These are phyloP conservation scores for Tiliacea citrago DNA, from an alignment of 2,888 invertebrate species.

Conservation along the genomic window DNA sequence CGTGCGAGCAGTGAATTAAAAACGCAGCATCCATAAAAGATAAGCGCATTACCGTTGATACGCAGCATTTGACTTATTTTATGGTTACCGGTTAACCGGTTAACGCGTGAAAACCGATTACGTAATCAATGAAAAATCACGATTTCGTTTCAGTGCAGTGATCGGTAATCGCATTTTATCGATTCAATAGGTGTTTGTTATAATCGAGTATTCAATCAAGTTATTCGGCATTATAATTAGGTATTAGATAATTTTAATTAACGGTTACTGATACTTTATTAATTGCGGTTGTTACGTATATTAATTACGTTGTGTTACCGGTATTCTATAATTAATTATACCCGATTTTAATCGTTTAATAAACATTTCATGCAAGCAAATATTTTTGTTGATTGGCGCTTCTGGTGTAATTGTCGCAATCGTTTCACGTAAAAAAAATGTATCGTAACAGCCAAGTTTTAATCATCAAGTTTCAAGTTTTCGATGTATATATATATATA, in stretches of 20 bases:
- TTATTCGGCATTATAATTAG: slow-evolving; percentile 47
- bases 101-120: slow-evolving; percentile 46
- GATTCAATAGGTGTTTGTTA: slow-evolving; percentile 17
- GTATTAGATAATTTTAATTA: slow-evolving; percentile 52
- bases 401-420: too few species aligned
- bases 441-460: background rate
- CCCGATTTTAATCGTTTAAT: slow-evolving; percentile 32
- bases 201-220: slow-evolving; percentile 31
- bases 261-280: slow-evolving; percentile 56
- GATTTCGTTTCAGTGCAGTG: slow-evolving; percentile 32
- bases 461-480: too few species aligned
- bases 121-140: slow-evolving; percentile 46
- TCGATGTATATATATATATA: too few species aligned
- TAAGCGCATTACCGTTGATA: slow-evolving; percentile 7
- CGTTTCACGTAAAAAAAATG: background rate
- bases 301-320: slow-evolving; percentile 35
- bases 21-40: slow-evolving; percentile 19
- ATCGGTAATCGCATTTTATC: slow-evolving; percentile 20
- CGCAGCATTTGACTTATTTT: slow-evolving; percentile 24
- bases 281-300: slow-evolving; percentile 47
- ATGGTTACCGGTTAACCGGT: slow-evolving; percentile 10
- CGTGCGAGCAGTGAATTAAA: background rate
- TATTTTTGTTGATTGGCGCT: background rate
- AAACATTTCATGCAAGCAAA: background rate
- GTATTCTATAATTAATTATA: slow-evolving; percentile 33